Evolutionary conservation across 2,797 vertebrate genomes (phyloP).

Genomic region (Ambastaia sidthimunki): DNA sequence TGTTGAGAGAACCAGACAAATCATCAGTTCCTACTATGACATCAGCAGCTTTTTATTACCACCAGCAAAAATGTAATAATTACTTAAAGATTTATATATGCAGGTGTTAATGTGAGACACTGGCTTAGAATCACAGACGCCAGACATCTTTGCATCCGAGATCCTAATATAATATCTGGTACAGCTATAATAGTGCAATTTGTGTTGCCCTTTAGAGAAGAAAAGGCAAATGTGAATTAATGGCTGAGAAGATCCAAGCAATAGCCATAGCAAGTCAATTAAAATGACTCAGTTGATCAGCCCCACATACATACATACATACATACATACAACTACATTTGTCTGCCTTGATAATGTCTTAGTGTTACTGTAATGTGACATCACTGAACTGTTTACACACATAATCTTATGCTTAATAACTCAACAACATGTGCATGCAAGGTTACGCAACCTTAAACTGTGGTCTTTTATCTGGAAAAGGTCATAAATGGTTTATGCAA

Average conservation of each 20-base stretch:
- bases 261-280: constrained; percentile 32
- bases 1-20: background rate
- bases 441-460: too few species aligned
- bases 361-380: background rate
- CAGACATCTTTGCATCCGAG: constrained; percentile 63
- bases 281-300: constrained; percentile 29
- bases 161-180: constrained; percentile 73
- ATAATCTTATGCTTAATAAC: too few species aligned
- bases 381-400: too few species aligned
- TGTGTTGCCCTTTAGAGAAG: constrained; percentile 71
- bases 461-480: too few species aligned
- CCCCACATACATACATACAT: too few species aligned
- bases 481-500: too few species aligned
- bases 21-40: background rate
- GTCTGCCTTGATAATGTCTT: constrained; percentile 1
- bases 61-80: constrained; percentile 7
- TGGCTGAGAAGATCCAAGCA: constrained; percentile 57
- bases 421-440: too few species aligned
- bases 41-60: background rate
- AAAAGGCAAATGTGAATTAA: constrained; percentile 73
- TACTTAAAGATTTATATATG: constrained; percentile 8
- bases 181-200: constrained; percentile 65
- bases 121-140: constrained; percentile 61
- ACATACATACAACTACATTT: constrained; percentile 35
- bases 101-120: constrained; percentile 42